Evolutionary conservation across 2,888 invertebrate genomes (phyloP).

Genomic region (Raillietiella orientalis): DNA sequence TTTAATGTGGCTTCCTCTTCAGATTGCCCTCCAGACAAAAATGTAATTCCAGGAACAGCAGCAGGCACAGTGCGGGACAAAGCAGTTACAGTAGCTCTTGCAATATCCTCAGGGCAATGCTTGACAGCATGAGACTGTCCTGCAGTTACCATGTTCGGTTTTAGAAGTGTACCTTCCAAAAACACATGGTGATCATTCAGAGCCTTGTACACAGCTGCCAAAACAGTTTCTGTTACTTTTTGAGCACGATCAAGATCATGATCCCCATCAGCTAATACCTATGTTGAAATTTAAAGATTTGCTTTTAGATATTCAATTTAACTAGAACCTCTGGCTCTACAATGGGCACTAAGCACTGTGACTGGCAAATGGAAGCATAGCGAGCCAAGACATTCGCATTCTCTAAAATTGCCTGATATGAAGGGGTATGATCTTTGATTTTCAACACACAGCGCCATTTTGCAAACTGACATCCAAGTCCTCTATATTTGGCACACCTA

Average conservation of each 20-base stretch:
- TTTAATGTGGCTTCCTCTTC: slow-evolving; percentile 91
- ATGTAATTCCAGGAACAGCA: slow-evolving; percentile 85
- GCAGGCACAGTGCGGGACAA: slow-evolving; percentile 74
- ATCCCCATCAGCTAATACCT: slow-evolving; percentile 78
- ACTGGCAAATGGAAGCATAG: slow-evolving; percentile 83
- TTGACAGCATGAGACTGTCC: slow-evolving; percentile 47
- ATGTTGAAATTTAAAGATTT: no score
- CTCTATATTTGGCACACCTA: slow-evolving; percentile 87
- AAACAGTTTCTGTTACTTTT: slow-evolving; percentile 75
- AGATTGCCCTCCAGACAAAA: slow-evolving; percentile 94
- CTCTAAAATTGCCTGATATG: slow-evolving; percentile 61
- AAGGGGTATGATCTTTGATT: slow-evolving; percentile 65
- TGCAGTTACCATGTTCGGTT: slow-evolving; percentile 96
- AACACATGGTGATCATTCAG: slow-evolving; percentile 85
- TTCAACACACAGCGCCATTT: slow-evolving; percentile 95
- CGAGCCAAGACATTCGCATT: slow-evolving; percentile 89
- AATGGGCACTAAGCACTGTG: slow-evolving; percentile 89
- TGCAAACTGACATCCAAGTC: slow-evolving; percentile 86
- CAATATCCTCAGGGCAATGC: slow-evolving; percentile 53
- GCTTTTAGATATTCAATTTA: no score
- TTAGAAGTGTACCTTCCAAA: slow-evolving; percentile 86
- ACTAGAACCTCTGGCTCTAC: slow-evolving; percentile 67
- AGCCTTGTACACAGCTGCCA: slow-evolving; percentile 87
- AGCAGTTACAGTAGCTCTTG: slow-evolving; percentile 75
- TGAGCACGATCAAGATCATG: slow-evolving; percentile 76